These are phyloP conservation scores for Grus americana DNA, from an alignment of 2,113 vertebrate species.

Conservation along the genomic window DNA sequence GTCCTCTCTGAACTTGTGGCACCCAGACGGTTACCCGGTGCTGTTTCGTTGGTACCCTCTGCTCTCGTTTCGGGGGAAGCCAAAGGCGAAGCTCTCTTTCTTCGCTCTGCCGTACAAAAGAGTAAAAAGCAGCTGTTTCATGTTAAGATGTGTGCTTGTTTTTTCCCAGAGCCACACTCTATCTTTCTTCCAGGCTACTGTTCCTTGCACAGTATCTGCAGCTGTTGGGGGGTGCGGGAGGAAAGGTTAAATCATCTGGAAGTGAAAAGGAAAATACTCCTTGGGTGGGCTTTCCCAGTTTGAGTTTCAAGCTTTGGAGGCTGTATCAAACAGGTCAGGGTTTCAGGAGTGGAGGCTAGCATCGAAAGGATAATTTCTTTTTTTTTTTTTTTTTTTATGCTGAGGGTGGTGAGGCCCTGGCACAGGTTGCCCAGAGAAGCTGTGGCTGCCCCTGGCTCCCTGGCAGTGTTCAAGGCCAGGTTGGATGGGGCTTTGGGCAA, in stretches of 20 bases:
- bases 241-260: neutral
- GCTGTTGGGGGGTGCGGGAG: neutral
- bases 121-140: neutral
- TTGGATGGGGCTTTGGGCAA: no score
- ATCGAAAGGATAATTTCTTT: neutral
- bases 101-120: neutral
- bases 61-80: neutral
- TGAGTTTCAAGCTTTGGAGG: neutral
- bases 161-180: neutral
- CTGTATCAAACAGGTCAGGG: neutral
- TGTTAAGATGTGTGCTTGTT: neutral
- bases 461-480: no score
- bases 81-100: neutral
- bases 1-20: neutral
- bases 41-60: fast-evolving
- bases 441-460: no score
- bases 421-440: no score
- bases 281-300: neutral
- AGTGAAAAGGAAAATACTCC: neutral
- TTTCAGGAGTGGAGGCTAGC: neutral
- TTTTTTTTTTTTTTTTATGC: no score
- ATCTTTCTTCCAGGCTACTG: neutral
- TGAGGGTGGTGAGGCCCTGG: no score
- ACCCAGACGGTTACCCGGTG: fast-evolving
- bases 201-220: neutral